Conservation (phyloP, 2,113 vertebrate genomes). For the Carlito syrichta region DNA sequence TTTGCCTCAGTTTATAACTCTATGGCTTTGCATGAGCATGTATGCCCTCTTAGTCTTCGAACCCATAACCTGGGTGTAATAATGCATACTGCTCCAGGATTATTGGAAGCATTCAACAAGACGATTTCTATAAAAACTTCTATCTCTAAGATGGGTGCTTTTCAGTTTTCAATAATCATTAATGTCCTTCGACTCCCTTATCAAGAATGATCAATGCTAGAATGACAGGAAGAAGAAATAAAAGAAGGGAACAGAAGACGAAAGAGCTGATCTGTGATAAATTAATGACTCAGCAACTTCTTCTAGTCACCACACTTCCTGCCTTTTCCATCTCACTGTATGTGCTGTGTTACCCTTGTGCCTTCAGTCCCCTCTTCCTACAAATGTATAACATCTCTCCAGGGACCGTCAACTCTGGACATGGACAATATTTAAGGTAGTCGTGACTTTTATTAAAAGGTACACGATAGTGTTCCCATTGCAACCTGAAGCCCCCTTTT, state of each 20-base stretch:
- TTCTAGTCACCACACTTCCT: background rate
- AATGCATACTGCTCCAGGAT: background rate
- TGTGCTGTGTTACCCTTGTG: accelerated
- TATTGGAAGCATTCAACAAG: background rate
- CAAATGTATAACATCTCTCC: background rate
- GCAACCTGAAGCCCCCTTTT: background rate
- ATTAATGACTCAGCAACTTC: background rate
- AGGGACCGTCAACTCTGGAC: no score
- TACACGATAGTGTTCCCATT: accelerated
- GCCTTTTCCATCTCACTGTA: accelerated
- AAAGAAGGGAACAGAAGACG: background rate
- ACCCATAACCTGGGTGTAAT: accelerated
- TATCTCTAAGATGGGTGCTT: background rate
- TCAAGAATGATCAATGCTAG: background rate
- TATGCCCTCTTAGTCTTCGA: background rate
- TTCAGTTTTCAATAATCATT: background rate
- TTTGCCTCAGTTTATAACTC: background rate
- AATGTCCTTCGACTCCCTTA: background rate
- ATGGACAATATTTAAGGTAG: background rate
- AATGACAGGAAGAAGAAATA: background rate
- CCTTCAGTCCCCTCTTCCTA: background rate
- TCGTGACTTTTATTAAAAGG: background rate
- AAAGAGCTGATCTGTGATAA: background rate
- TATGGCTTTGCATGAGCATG: background rate
- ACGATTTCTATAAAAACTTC: background rate